Base-by-base conservation (phyloP, 2,888 invertebrate genomes). In the Sphaeridia pumilis region DNA sequence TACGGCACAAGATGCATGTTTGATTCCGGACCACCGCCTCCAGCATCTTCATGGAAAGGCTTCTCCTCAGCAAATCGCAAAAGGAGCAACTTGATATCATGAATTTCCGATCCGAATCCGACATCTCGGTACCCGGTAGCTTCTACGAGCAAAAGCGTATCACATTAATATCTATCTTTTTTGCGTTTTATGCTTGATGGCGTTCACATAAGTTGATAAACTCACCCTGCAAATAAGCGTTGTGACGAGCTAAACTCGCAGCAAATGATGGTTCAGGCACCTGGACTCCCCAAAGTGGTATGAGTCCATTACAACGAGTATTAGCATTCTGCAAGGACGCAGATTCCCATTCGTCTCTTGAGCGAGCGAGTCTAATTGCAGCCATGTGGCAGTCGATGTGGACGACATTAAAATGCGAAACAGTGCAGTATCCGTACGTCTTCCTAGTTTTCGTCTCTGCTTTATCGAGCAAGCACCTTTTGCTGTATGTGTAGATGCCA, bases 351-450 rank as follows among this genome's bases (percentile, higher is more conserved):
- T 97, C 95, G 67, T 95, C 94, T 54, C 95, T 79, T 21, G 75
- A 78, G 21, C 81, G 72, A 0, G 81, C 79, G 62, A 79, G 71
- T 52, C 76, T 75, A 46, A 97, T 94, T 25, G 97, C 97, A 1
- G 89, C 87, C 78, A 92, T 89, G 72, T 98, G 97, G 68, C 97
- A 98, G 71, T 97, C 97, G 3, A 95, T 85, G 71, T 98, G 97
- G 25, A 97, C 93, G 34, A 95, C 85, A 74, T 97, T 97, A 75
- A 97, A 97, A 74, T 97, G 95, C 14, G 93, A 92, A 28, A 97
- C 95, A 0, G 95, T 95, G 46, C 86, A 85, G 72, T 93, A 94
- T 50, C 75, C 76, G 65, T 68, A 56, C 3, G 61, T 61, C 73
- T 92, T 92, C 59, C 92, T 76, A 35, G 86, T 80, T 68, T 92